Base-by-base conservation (phyloP, 2,888 invertebrate genomes). In the Hirudinaria manillensis region DNA sequence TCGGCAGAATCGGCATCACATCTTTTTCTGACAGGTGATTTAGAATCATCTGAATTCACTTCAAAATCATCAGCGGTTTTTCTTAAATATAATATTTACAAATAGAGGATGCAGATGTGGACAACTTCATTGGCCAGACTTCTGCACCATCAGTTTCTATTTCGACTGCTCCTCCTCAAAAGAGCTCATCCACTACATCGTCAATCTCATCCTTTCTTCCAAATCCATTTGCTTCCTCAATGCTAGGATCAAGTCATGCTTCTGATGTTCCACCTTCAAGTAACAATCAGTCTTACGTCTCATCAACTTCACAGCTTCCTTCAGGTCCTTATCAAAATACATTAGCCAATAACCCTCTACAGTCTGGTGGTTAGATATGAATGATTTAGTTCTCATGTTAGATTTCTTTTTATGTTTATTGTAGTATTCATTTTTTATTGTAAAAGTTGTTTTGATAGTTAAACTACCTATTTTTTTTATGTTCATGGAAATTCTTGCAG, bases 101-200 rank as follows among this genome's bases (percentile, higher is more conserved):
- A 21, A 24, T 24, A 78, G 83, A 83, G 78, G 88, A 88, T 80
- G 83, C 81, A 29, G 83, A 84, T 77, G 84, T 81, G 51, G 84
- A 83, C 79, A 84, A 83, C 78, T 84, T 84, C 81, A 81, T 84
- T 56, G 84, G 84, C 21, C 84, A 84, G 77, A 79, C 80, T 38
- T 81, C 82, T 0, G 36, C 65, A 21, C n/a, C 29, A 0, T 53
- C 68, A 19, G 32, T 10, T 45, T 1, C 0, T 32, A 55, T 72
- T 45, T 38, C 71, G 55, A 71, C 19, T n/a, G 34, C 27, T 32
- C 27, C 27, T 32, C 16, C 2, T 21, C 10, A 10, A 24, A 38
- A 34, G 24, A 45, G 45, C 16, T 45, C 13, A 16, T 61, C 56
- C n/a, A 27, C 34, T n/a, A 70, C 10, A 19, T 70, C 51, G 51